Conservation (phyloP, 2,113 vertebrate genomes). For the Gavialis gangeticus region DNA sequence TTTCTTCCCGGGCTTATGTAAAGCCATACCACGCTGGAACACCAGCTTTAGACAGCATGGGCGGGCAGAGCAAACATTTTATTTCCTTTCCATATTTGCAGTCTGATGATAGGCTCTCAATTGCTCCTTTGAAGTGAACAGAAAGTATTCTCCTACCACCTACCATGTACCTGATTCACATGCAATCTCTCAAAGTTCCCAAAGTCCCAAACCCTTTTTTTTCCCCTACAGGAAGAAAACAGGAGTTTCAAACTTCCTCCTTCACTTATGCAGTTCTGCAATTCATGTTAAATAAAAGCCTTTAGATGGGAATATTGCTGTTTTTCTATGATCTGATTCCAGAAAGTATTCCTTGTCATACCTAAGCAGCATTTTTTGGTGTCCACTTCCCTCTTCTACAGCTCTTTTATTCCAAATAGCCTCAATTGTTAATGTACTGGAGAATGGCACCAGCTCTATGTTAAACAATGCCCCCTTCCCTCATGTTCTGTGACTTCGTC, state of each 20-base stretch:
- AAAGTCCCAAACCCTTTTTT: background rate
- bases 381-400: background rate
- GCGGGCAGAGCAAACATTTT: conserved; percentile 35
- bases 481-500: background rate
- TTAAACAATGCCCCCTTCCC: background rate
- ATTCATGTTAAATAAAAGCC: background rate
- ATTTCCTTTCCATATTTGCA: conserved; percentile 39
- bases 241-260: background rate
- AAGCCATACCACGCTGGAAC: background rate
- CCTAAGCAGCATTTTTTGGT: background rate
- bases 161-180: background rate
- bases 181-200: conserved; percentile 26
- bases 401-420: too few species aligned
- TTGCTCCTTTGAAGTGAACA: conserved; percentile 37
- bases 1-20: background rate
- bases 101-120: conserved; percentile 54
- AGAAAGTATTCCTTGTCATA: background rate
- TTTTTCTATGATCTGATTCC: background rate
- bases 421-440: background rate
- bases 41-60: background rate
- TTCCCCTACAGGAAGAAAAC: background rate
- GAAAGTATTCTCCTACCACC: conserved; percentile 26
- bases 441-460: background rate
- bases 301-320: background rate
- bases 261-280: background rate